Evolutionary conservation across 2,888 invertebrate genomes (phyloP).

Genomic region (Smittia aterrima): DNA sequence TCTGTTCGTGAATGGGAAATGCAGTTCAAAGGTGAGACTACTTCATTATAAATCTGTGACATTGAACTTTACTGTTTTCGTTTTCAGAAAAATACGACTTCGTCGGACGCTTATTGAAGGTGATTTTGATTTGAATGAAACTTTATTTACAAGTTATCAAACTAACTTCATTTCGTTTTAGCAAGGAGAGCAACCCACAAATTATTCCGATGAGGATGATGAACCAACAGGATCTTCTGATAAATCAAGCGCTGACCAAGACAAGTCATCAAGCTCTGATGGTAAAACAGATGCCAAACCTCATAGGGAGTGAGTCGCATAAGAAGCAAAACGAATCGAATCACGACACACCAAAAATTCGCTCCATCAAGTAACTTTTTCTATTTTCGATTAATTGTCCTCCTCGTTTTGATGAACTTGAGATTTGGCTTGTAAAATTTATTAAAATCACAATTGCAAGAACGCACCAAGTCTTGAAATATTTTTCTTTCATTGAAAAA

Average conservation of each 20-base stretch:
- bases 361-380: not conserved
- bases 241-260: constrained; percentile 22
- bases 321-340: not conserved
- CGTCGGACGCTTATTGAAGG: constrained; percentile 81
- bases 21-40: constrained; percentile 81
- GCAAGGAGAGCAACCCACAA: constrained; percentile 85
- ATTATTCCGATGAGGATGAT: constrained; percentile 85
- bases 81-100: constrained; percentile 88
- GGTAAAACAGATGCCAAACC: constrained; percentile 7
- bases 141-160: not conserved
- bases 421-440: not conserved
- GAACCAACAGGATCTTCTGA: constrained; percentile 45
- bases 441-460: too few relatives aligned
- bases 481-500: too few relatives aligned
- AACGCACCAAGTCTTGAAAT: too few relatives aligned
- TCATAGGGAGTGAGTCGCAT: not conserved
- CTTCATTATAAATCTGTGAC: too few relatives aligned
- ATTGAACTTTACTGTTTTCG: constrained; percentile 44
- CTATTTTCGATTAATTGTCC: not conserved
- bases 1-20: constrained; percentile 95
- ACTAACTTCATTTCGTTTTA: not conserved
- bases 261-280: not conserved
- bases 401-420: not conserved
- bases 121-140: constrained; percentile 1
- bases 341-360: not conserved